Conservation (phyloP, 2,113 vertebrate genomes). For the Gallinago jamesoni region DNA sequence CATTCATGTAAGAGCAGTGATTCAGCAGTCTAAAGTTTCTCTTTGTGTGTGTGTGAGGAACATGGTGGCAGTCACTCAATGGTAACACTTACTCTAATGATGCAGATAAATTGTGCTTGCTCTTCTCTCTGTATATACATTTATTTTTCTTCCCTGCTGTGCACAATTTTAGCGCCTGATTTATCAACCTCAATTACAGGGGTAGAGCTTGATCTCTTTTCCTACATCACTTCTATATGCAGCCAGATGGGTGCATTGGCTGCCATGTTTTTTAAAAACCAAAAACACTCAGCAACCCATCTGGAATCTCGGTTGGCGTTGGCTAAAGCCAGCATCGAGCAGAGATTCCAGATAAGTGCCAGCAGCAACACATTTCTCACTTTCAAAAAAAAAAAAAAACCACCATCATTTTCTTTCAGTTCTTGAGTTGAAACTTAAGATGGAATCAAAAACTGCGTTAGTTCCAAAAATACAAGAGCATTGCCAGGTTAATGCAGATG, state of each 20-base stretch:
- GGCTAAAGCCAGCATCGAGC: constrained; percentile 48
- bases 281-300: constrained; percentile 68
- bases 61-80: constrained; percentile 53
- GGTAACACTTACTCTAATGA: constrained; percentile 48
- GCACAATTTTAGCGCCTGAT: constrained; percentile 63
- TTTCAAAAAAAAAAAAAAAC: not conserved
- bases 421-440: constrained; percentile 32
- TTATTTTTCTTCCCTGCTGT: constrained; percentile 61
- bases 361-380: constrained; percentile 48
- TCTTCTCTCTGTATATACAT: constrained; percentile 56
- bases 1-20: constrained; percentile 21
- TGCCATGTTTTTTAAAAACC: constrained; percentile 73
- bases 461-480: not conserved
- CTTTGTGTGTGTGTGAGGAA: not conserved
- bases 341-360: constrained; percentile 58
- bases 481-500: not conserved
- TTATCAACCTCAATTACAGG: constrained; percentile 68
- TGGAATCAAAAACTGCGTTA: not conserved
- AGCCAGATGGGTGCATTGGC: constrained; percentile 73
- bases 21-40: constrained; percentile 21
- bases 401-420: not conserved
- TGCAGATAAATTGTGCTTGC: constrained; percentile 65
- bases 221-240: constrained; percentile 43
- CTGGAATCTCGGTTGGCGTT: constrained; percentile 67
- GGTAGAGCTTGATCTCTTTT: constrained; percentile 50